phyloP scores from a whole-genome alignment of 2,113 vertebrate species.

The Zosterops japonicus region DNA sequence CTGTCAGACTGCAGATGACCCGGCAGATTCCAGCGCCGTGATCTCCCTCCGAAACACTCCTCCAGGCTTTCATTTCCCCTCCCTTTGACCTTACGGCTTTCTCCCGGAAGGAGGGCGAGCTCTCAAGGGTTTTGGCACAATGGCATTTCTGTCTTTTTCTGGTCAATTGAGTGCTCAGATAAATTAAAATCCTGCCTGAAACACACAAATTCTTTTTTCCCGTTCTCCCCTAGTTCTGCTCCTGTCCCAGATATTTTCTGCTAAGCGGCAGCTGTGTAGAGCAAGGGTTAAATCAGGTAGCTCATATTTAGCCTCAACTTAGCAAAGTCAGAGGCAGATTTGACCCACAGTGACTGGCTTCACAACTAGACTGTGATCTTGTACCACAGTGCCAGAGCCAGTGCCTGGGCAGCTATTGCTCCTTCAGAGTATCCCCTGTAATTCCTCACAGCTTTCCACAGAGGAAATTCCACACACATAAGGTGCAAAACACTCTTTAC shows the following conservation, averaged over 20 bases:
- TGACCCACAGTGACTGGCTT: rapidly evolving
- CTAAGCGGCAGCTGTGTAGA: background rate
- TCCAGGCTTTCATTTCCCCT: background rate
- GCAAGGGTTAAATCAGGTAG: background rate
- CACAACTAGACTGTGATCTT: background rate
- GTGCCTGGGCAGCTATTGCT: rapidly evolving
- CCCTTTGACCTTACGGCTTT: background rate
- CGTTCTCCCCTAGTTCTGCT: background rate
- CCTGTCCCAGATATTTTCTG: background rate
- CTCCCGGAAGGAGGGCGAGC: background rate
- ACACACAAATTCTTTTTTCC: rapidly evolving
- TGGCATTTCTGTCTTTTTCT: background rate
- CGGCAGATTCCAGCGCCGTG: background rate
- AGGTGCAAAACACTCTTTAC: background rate
- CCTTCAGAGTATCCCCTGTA: background rate
- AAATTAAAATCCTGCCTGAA: background rate
- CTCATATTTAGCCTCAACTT: background rate
- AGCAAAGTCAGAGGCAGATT: background rate
- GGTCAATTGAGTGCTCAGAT: background rate
- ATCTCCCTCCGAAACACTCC: background rate
- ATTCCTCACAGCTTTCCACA: background rate
- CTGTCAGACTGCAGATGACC: background rate
- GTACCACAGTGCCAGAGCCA: background rate
- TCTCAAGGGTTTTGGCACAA: background rate
- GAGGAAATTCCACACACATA: background rate